Conservation (phyloP, 2,888 invertebrate species). For the Smittia sp. region DNA sequence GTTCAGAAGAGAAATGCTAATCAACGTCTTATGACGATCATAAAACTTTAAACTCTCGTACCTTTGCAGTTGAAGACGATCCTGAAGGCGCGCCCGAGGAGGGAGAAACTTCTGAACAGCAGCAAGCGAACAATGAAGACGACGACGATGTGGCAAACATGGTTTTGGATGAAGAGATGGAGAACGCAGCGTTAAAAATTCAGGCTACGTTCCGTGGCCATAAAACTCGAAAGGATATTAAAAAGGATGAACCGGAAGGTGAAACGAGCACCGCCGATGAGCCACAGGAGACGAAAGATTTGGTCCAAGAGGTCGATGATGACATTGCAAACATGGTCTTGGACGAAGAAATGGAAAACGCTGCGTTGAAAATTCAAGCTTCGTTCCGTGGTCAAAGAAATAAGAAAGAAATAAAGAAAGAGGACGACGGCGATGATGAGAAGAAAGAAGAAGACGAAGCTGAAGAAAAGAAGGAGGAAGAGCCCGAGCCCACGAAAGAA, state of each 20-base stretch:
- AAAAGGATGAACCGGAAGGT: slow-evolving; percentile 13
- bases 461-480: slow-evolving; percentile 11
- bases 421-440: slow-evolving; percentile 6
- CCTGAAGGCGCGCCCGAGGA: slow-evolving; percentile 1
- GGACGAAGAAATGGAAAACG: slow-evolving; percentile 39
- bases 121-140: background rate
- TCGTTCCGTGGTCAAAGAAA: slow-evolving; percentile 43
- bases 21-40: background rate
- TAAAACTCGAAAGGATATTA: slow-evolving; percentile 41
- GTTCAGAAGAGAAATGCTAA: background rate
- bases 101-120: background rate
- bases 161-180: slow-evolving; percentile 27
- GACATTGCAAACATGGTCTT: slow-evolving; percentile 25
- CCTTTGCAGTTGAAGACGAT: slow-evolving; percentile 11
- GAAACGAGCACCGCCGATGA: background rate
- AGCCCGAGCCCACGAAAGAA: background rate
- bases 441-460: slow-evolving; percentile 23
- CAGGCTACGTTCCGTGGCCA: slow-evolving; percentile 44
- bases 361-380: slow-evolving; percentile 44
- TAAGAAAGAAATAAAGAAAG: slow-evolving; percentile 41
- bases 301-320: slow-evolving; percentile 23
- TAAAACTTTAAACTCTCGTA: background rate
- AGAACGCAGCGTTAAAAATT: slow-evolving; percentile 43
- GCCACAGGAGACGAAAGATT: background rate
- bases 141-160: slow-evolving; percentile 33